These are phyloP conservation scores for Drosophila burlai DNA, from an alignment of 1,140 invertebrate genomes.

Conservation along the genomic window DNA sequence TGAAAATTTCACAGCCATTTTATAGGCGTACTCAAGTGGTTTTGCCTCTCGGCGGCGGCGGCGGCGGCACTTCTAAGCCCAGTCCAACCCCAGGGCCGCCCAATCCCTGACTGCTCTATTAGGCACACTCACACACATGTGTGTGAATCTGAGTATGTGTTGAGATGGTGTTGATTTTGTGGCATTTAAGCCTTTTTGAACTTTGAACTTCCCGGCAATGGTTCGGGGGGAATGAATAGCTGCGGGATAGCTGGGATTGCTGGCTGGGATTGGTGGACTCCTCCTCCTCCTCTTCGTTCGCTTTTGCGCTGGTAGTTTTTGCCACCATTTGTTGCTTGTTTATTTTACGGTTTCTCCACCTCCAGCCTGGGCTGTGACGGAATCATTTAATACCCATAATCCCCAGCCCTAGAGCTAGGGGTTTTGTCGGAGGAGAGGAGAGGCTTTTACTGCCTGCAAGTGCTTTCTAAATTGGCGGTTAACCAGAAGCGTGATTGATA, in stretches of 20 bases:
- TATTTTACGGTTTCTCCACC: constrained; percentile 25
- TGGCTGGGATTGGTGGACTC: neutral
- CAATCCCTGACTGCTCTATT: constrained; percentile 30
- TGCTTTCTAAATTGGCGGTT: constrained; percentile 58
- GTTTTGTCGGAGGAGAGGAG: neutral
- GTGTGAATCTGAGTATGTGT: constrained; percentile 15
- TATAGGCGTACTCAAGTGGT: constrained; percentile 81
- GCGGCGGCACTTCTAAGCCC: constrained; percentile 73
- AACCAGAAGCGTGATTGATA: constrained; percentile 56
- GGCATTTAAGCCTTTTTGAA: constrained; percentile 81
- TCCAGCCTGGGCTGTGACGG: constrained; percentile 26
- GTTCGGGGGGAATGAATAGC: neutral
- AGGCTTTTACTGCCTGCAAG: constrained; percentile 5
- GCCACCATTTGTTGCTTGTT: constrained; percentile 43
- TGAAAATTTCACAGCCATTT: constrained; percentile 81
- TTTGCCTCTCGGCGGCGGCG: constrained; percentile 73
- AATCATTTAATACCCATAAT: constrained; percentile 71
- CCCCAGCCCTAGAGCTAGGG: constrained; percentile 37
- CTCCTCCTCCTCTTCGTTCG: too few relatives aligned
- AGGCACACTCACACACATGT: constrained; percentile 13
- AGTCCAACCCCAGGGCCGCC: constrained; percentile 1
- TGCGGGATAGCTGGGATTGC: constrained; percentile 31
- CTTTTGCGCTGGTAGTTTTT: constrained; percentile 39
- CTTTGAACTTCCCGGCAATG: constrained; percentile 61
- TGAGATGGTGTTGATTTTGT: constrained; percentile 71